Evolutionary conservation across 2,113 vertebrate species (phyloP), one percentile per base, ranked within the genome.

Genomic region (Spilogale gracilis): DNA sequence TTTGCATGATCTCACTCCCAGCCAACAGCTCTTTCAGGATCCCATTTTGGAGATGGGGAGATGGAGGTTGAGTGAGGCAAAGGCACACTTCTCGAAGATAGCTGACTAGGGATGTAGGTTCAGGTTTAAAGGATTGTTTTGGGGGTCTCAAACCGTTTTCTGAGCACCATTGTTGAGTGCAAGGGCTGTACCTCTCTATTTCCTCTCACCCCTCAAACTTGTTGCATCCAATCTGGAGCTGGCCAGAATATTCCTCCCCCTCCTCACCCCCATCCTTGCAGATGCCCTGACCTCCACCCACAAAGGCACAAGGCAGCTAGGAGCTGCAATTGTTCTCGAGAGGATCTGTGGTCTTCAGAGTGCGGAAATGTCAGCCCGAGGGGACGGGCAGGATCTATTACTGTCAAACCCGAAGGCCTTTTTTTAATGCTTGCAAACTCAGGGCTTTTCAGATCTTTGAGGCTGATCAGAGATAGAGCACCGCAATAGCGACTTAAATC

Each of bases 381-480:
- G 94, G 98, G 97, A 98, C 83, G 25, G 95, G 95, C 92, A 82
- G 97, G 96, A 98, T 98, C 98, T 97, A 16, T 98, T 98, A 97
- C 96, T 97, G 97, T 95, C 98, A 96, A 85, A 97, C 86, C 74
- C 14, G 1, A 93, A 89, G 92, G 91, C 50, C 50, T 78, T 91
- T 96, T 84, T 98, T 98, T 89, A 98, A 98, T 98, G 98, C 98
- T 97, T 97, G 97, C 98, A 97, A 97, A 98, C 98, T 98, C 98
- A 96, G 98, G 96, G 97, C 96, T 98, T 98, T 98, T 98, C 97
- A 98, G 97, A 98, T 98, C 98, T 98, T 98, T 97, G 98, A 98
- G 96, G 97, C 97, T 97, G 98, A 99, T 98, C 98, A 98, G 97
- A 98, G 98, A 97, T 94, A 98, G 94, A 97, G 93, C 50, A 71